A percentile compares a stretch with the other conserved stretches of the same genome.
Conservation (phyloP, 2,113 vertebrate genomes). For the Rousettus leschenaultii region DNA sequence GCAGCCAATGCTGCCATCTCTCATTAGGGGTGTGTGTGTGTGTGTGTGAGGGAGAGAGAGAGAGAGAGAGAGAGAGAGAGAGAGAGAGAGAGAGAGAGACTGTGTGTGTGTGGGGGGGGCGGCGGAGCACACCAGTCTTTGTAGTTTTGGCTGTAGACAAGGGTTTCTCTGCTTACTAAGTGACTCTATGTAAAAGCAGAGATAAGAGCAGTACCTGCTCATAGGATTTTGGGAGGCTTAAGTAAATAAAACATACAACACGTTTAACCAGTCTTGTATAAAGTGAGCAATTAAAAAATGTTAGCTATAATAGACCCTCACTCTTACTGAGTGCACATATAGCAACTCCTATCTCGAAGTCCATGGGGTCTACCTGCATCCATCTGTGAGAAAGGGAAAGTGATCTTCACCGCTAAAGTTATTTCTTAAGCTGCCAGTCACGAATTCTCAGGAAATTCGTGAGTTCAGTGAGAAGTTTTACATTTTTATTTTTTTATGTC, state of each 20-base stretch:
- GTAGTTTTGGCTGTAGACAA: not conserved
- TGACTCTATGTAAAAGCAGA: not conserved
- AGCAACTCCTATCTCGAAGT: not conserved
- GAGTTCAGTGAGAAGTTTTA: not conserved
- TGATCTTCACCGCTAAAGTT: not conserved
- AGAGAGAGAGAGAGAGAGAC: too few species aligned
- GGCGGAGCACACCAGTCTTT: not conserved
- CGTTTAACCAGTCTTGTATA: not conserved
- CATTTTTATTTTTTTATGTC: not conserved
- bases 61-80: not conserved
- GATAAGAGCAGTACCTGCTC: not conserved
- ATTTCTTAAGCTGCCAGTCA: not conserved
- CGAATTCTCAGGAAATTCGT: not conserved
- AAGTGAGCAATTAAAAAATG: not conserved
- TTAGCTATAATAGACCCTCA: not conserved
- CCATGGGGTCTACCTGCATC: accelerated
- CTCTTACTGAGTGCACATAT: not conserved
- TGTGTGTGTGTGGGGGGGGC: not conserved
- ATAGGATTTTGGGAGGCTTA: not conserved
- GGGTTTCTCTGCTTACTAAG: not conserved
- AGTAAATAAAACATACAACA: not conserved
- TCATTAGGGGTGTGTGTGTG: not conserved
- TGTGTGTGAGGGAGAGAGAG: not conserved
- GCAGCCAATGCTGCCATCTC: not conserved
- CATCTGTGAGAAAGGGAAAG: not conserved